Evolutionary conservation across 2,797 vertebrate species (phyloP), one percentile per base, ranked within the genome.

Genomic region (Sebastes steindachneri): DNA sequence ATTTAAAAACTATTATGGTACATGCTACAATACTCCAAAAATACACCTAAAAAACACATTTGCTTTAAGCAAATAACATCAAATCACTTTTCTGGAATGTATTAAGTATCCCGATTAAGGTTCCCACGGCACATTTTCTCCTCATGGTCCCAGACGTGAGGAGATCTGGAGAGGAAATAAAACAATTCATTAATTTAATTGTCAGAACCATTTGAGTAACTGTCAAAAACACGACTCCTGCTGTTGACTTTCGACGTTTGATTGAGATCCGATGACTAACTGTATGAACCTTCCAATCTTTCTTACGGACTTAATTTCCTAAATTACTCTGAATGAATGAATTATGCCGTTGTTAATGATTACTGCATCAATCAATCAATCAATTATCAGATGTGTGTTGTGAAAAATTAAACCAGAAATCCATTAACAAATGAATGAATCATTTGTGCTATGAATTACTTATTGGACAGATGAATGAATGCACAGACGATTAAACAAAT

Each of bases 81-180:
- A 70, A 73, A 78, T 70, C 9, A 70, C 28, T 68, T 65, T 57
- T 57, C n/a, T 66, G 41, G 55, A 86, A 75, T 84, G 65, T 72
- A 29, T 53, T 51, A 31, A 80, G 45, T 57, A 57, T 73, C 37
- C 35, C 19, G 2, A 2, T 71, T 17, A 65, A 48, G 14, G 29
- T 77, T 75, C 29, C 23, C 67, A 53, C 26, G 72, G 54, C 3
- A 54, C 3, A 17, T 14, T 54, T 77, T 75, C 23, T 74, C 48
- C 26, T 86, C 19, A 4, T 54, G 73, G 72, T 37, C 2, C 35
- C 28, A 69, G 51, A 59, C 4, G 9, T 64, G 53, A 80, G 17
- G 68, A 77, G 25, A 85, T 80, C 88, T 91, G 28, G 3, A 77
- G 17, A 68, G 54, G 11, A 89, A 82, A 83, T 7, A 0, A 64